These are phyloP conservation scores for Dolichoris vasculosae DNA, from an alignment of 1,140 invertebrate genomes.

Conservation along the genomic window DNA sequence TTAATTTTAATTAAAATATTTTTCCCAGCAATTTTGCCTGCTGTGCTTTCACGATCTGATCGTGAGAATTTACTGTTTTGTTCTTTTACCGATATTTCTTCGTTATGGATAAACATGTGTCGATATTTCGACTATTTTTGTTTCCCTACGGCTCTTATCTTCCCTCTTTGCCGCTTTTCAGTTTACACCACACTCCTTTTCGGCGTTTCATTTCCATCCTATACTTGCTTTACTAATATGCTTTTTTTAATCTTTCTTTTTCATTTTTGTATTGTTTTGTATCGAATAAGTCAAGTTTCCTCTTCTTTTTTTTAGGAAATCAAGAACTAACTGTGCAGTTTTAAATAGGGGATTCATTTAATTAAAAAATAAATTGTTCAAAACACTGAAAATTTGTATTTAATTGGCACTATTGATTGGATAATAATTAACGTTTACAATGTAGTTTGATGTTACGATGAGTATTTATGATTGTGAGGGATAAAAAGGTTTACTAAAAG, in stretches of 20 bases:
- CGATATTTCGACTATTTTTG: slow-evolving; percentile 15
- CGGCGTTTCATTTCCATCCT: not conserved
- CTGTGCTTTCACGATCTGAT: not conserved
- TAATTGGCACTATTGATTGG: not conserved
- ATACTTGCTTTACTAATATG: not conserved
- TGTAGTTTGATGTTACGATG: too few relatives aligned
- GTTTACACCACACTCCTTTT: not conserved
- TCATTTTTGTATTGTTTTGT: not conserved
- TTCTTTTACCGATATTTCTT: slow-evolving; percentile 36
- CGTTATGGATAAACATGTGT: not conserved
- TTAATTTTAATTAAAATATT: slow-evolving; percentile 48
- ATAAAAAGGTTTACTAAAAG: too few relatives aligned
- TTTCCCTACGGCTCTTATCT: not conserved
- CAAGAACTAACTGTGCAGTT: not conserved
- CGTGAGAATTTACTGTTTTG: slow-evolving; percentile 37
- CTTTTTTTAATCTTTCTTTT: too few relatives aligned
- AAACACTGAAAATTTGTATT: not conserved
- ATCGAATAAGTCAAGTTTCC: not conserved
- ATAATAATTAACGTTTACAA: too few relatives aligned
- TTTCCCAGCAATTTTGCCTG: slow-evolving; percentile 33
- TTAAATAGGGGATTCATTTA: slow-evolving; percentile 1
- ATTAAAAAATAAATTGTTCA: slow-evolving; percentile 32
- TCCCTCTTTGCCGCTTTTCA: not conserved
- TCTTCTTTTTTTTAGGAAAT: slow-evolving; percentile 1
- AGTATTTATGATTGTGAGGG: too few relatives aligned